Base-by-base conservation (phyloP, 37 sponge, comb jelly and placozoan genomes). In the Chondrilla cf. caribensis region DNA sequence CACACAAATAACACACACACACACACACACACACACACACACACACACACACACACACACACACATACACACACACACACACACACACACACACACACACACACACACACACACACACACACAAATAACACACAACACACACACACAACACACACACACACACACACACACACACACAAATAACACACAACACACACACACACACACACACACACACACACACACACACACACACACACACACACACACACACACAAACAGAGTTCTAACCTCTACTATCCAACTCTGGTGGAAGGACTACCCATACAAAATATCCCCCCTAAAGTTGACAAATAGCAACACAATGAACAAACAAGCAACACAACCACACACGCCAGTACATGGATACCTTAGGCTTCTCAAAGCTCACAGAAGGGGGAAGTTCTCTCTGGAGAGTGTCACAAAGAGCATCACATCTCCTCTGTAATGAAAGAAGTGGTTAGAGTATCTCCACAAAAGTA, bases 241-340 rank as follows among this genome's bases (percentile, higher is more conserved):
- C 38, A 81, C 38, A 28, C 60, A 58, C 68, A 62, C 39, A 26
- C 38, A 81, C 39, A 62, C 29, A 81, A 21, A 42, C 37, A 72
- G 47, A 0, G 38, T 26, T 2, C 47, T 26, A 44, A 92, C 92
- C 89, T 71, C 54, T 28, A 8, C 70, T 89, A 43, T 79, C 36
- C 41, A 88, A 11, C 0, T 80, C 75, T 19, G 65, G 55, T 25
- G 92, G 92, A 2, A 91, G 89, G 24, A 65, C 64, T 22, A 91
- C 32, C 92, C 92, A 91, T 19, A 87, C 25, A 39, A 88, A 91
- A 35, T 88, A 91, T 0, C 92, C 92, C 58, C 92, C 92, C 88
- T 91, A 43, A 7, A 44, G 60, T 32, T n/a, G 5, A 25, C 2
- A 88, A 60, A n/a, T 9, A 64, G 31, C 22, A 0, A 54, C 22